Percentiles rank a stretch among this genome's conserved stretches.
These are phyloP conservation scores for Drosophila kohkoa DNA, from an alignment of 1,140 invertebrate genomes.

Conservation along the genomic window DNA sequence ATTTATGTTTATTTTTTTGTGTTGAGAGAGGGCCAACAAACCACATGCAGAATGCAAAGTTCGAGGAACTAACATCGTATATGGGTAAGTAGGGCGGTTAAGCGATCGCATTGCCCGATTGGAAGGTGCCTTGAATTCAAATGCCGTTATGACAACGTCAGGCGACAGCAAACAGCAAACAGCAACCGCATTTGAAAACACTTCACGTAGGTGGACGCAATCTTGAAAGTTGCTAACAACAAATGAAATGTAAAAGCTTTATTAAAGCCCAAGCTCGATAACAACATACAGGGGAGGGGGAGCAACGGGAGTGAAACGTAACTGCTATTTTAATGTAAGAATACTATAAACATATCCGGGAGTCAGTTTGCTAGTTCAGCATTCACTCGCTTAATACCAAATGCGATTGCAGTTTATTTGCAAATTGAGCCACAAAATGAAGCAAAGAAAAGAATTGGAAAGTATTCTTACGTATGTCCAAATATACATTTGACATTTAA, in stretches of 20 bases:
- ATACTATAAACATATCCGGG: too few species aligned
- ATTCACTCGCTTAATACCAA: too few species aligned
- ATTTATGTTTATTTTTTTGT: not conserved
- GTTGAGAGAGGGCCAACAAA: not conserved
- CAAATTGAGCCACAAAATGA: too few species aligned
- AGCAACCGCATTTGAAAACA: constrained; percentile 36
- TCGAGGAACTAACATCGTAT: constrained; percentile 21
- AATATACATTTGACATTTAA: too few species aligned
- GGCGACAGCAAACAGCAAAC: constrained; percentile 14
- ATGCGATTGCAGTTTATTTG: too few species aligned
- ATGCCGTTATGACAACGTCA: constrained; percentile 67
- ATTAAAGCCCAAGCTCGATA: not conserved
- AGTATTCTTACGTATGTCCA: too few species aligned
- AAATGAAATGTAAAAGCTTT: constrained; percentile 30
- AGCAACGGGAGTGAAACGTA: not conserved
- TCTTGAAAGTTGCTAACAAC: constrained; percentile 13
- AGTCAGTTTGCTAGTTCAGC: too few species aligned
- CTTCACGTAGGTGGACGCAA: constrained; percentile 58
- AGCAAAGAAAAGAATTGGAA: too few species aligned
- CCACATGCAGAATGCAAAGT: constrained; percentile 43
- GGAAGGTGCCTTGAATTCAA: constrained; percentile 53
- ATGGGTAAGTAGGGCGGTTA: constrained; percentile 53
- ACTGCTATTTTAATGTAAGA: too few species aligned
- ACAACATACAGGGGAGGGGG: not conserved
- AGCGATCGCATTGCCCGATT: constrained; percentile 28